Percentiles rank a stretch among this genome's conserved stretches.
These are phyloP conservation scores for Microctonus aethiopoides DNA, from an alignment of 2,888 invertebrate species.

Conservation along the genomic window DNA sequence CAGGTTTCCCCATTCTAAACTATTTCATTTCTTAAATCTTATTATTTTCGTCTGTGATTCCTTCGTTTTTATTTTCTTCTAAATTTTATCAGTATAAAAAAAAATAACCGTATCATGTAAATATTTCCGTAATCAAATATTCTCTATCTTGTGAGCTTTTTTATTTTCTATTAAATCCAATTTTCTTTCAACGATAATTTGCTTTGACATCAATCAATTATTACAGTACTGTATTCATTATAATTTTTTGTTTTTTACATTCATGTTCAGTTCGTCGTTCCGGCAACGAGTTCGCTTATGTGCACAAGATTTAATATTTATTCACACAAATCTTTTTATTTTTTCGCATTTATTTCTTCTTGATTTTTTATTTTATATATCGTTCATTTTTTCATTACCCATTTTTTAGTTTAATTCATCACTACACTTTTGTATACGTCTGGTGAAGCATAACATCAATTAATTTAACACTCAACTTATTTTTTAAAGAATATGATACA, in stretches of 20 bases:
- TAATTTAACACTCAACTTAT: not conserved
- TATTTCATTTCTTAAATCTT: not conserved
- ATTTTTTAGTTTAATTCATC: slow-evolving; percentile 3
- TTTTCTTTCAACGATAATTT: not conserved
- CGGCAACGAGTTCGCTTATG: slow-evolving; percentile 25
- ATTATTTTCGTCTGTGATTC: slow-evolving; percentile 25
- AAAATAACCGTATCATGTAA: slow-evolving; percentile 16
- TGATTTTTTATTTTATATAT: slow-evolving; percentile 17
- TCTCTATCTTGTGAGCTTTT: not conserved
- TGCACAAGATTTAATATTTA: not conserved
- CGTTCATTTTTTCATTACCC: slow-evolving; percentile 28
- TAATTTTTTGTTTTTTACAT: not conserved
- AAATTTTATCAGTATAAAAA: not conserved
- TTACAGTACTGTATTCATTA: not conserved
- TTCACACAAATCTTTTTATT: slow-evolving; percentile 3
- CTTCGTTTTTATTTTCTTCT: not conserved
- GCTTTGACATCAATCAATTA: not conserved
- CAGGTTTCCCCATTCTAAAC: slow-evolving; percentile 8
- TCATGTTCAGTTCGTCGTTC: slow-evolving; percentile 24
- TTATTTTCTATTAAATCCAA: slow-evolving; percentile 5
- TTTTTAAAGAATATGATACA: not conserved
- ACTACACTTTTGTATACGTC: not conserved
- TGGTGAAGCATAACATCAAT: slow-evolving; percentile 2
- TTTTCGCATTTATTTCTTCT: slow-evolving; percentile 16
- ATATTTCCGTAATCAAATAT: not conserved